Percentiles rank a stretch among this genome's conserved stretches.
Evolutionary conservation across 2,113 vertebrate genomes (phyloP).

Genomic region (Otocyon megalotis): DNA sequence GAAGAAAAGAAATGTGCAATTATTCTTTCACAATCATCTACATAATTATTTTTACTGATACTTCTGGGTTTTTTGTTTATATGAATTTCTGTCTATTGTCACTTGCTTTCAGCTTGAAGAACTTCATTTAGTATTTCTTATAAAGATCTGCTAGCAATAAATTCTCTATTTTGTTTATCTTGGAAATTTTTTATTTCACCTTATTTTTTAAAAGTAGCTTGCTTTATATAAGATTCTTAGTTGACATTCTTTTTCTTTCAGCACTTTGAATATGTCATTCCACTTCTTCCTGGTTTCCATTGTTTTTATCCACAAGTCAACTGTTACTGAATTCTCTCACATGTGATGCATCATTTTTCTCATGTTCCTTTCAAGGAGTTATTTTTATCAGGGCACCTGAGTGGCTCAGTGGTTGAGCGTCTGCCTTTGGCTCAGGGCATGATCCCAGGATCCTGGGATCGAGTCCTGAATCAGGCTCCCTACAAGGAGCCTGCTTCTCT

Average conservation of each 20-base stretch:
- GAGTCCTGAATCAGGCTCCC: too few species aligned
- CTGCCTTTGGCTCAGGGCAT: too few species aligned
- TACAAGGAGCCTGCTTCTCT: too few species aligned
- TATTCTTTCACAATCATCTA: neutral
- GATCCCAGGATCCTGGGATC: too few species aligned
- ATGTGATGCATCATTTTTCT: neutral
- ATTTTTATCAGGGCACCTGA: neutral
- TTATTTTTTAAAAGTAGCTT: neutral
- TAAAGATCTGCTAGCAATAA: neutral
- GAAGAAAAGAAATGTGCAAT: neutral
- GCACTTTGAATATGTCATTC: neutral
- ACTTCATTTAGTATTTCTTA: neutral
- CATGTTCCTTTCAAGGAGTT: neutral
- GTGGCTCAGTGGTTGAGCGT: too few species aligned
- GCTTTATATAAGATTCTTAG: neutral
- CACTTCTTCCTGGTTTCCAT: neutral
- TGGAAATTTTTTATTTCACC: neutral
- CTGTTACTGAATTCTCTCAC: neutral
- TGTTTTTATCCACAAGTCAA: neutral
- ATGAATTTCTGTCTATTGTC: neutral
- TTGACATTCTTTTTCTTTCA: conserved; percentile 2
- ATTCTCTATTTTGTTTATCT: neutral
- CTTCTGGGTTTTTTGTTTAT: neutral
- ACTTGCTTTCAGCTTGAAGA: neutral
- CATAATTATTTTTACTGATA: neutral